These are phyloP conservation scores for Coenonympha arcania DNA, from an alignment of 2,888 invertebrate species.

Conservation along the genomic window DNA sequence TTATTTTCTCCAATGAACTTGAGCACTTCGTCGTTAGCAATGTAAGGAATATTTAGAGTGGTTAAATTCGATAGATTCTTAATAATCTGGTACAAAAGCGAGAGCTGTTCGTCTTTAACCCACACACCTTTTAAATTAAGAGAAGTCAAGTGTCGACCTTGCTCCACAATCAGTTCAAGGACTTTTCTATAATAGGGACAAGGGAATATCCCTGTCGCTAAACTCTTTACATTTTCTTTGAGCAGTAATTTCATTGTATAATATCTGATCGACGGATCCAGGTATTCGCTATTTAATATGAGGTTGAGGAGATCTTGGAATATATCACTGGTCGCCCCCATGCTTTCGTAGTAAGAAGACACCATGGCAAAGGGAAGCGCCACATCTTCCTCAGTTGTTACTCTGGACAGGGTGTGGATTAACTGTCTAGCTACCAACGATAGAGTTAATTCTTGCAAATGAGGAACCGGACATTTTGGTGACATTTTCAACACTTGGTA, in stretches of 20 bases:
- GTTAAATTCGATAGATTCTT: constrained; percentile 75
- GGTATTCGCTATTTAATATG: constrained; percentile 77
- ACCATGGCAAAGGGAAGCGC: constrained; percentile 75
- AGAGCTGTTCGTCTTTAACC: constrained; percentile 80
- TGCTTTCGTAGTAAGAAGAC: constrained; percentile 74
- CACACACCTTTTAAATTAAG: constrained; percentile 82
- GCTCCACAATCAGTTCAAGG: constrained; percentile 76
- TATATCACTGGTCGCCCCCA: constrained; percentile 79
- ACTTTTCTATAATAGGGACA: constrained; percentile 81
- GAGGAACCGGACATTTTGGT: constrained; percentile 76
- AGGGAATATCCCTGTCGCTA: constrained; percentile 81
- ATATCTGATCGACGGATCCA: constrained; percentile 79
- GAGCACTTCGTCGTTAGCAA: constrained; percentile 79
- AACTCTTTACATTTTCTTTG: constrained; percentile 77
- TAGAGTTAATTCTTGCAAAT: constrained; percentile 75
- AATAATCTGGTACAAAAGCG: constrained; percentile 76
- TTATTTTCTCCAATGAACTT: constrained; percentile 74
- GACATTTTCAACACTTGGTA: constrained; percentile 70
- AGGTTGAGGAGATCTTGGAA: constrained; percentile 79
- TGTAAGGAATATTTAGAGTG: constrained; percentile 78
- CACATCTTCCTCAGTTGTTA: constrained; percentile 75
- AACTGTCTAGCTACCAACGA: constrained; percentile 76
- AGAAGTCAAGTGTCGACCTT: constrained; percentile 76
- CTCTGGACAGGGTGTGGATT: constrained; percentile 76
- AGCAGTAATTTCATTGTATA: constrained; percentile 78